Base-by-base conservation (phyloP, 2,797 vertebrate genomes). In the Neosilurus mollespiculum region DNA sequence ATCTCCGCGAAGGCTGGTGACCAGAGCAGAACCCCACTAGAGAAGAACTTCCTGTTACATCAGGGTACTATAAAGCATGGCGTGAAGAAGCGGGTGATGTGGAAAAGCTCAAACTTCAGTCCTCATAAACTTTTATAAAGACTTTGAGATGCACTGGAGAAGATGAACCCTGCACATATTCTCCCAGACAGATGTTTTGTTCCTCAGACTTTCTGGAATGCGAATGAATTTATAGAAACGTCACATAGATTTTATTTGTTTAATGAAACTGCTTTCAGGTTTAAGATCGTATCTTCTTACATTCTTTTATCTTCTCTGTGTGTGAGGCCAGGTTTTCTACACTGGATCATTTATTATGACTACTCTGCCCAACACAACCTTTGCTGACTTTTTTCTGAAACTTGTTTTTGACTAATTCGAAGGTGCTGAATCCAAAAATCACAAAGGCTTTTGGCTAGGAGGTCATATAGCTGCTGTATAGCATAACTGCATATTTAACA, bases 21-120 rank as follows among this genome's bases (percentile, higher is more conserved):
- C 30, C 30, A 30, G 2, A 43, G 9, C 54, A 70, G 8, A 54
- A 5, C 64, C 37, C 24, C 67, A 53, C 69, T 37, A 15, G 43
- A 65, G 24, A n/a, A 82, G 51, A 66, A 54, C 80, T 58, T 75
- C 14, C 61, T 75, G 70, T 65, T 54, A 2, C 20, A 53, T 10
- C n/a, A 26, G 51, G 24, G 0, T 34, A 37, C 5, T 8, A 16
- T 59, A 76, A 76, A 37, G 11, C 54, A 3, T 76, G 73, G 58
- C 8, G 54, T 22, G 20, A 58, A 16, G 70, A 24, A 72, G 49
- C 14, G n/a, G 51, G 12, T 9, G 70, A 66, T 7, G 24, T 49
- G 30, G 51, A 76, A 24, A 43, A 67, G 20, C 62, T 18, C 62
- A 43, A 34, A 20, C 14, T 56, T 75, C 71, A 64, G 26, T 12